Evolutionary conservation across 2,797 vertebrate species (phyloP).

Genomic region (Furcifer pardalis): DNA sequence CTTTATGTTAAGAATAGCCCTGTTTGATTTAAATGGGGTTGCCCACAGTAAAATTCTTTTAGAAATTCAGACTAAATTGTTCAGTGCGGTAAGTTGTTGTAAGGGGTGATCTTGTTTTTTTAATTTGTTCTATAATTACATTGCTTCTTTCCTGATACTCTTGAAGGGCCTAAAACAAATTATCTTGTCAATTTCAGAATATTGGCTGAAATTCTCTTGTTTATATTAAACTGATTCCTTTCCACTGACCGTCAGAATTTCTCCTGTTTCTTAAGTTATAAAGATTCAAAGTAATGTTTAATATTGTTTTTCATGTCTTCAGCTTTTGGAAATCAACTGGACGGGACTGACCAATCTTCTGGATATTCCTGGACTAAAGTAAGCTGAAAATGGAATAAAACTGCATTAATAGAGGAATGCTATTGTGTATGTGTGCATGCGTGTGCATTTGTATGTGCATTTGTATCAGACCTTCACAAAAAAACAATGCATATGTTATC

Average conservation of each 20-base stretch:
- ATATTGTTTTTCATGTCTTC: conserved; percentile 53
- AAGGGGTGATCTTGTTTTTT: background rate
- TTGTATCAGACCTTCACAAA: background rate
- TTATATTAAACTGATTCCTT: background rate
- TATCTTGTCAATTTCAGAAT: background rate
- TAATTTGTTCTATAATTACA: background rate
- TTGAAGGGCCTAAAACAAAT: background rate
- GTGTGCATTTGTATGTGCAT: background rate
- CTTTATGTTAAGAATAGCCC: background rate
- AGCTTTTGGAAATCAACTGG: conserved; percentile 97
- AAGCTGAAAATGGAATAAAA: conserved; percentile 68
- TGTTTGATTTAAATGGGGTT: background rate
- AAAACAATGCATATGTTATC: background rate
- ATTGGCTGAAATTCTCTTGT: background rate
- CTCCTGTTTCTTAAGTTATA: conserved; percentile 6
- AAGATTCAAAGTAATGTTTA: conserved; percentile 15
- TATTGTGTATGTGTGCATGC: background rate
- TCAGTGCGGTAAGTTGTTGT: background rate
- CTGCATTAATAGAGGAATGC: background rate
- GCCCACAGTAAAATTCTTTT: background rate
- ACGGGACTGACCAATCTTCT: conserved; percentile 96
- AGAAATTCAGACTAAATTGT: background rate
- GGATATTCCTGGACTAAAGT: conserved; percentile 96
- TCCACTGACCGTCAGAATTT: background rate
- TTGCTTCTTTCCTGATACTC: background rate